phyloP scores from a whole-genome alignment of 92 coral and sea anemone genomes.

The Actinostola sp. region DNA sequence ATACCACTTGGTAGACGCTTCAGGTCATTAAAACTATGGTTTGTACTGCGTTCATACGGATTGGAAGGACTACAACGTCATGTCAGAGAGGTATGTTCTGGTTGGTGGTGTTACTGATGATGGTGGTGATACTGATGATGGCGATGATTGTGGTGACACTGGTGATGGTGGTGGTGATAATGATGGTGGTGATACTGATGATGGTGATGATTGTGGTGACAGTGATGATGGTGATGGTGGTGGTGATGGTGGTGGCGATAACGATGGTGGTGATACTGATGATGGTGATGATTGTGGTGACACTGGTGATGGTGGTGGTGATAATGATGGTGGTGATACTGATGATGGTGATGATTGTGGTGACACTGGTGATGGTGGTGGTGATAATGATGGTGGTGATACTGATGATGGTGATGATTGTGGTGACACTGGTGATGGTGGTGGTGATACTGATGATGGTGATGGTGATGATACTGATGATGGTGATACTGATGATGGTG shows the following conservation, averaged over 20 bases:
- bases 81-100: conserved; percentile 46
- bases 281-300: no score
- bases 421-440: no score
- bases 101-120: conserved; percentile 11
- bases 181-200: neutral
- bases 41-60: conserved; percentile 48
- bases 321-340: neutral
- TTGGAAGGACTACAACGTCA: conserved; percentile 33
- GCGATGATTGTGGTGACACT: neutral
- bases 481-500: neutral
- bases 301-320: neutral
- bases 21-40: conserved; percentile 57
- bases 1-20: conserved; percentile 57
- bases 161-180: neutral
- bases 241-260: neutral
- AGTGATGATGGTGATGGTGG: neutral
- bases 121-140: neutral
- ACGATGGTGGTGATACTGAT: no score
- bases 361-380: no score
- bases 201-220: neutral
- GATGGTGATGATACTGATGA: neutral
- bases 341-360: neutral
- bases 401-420: no score
- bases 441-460: no score
- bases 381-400: no score